phyloP scores from a whole-genome alignment of 2,113 vertebrate species.

The Galbula dea region DNA sequence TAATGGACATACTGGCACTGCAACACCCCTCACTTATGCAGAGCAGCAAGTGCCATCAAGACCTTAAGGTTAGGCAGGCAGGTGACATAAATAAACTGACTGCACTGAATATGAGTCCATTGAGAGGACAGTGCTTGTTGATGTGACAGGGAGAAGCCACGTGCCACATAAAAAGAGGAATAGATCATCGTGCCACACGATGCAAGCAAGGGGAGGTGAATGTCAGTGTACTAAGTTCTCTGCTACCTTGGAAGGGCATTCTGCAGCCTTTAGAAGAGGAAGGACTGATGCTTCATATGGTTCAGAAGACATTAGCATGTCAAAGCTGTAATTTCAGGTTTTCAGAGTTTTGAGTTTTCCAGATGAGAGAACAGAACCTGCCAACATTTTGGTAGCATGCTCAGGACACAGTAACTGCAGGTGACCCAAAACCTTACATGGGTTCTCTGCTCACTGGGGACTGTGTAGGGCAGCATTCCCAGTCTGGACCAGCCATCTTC shows the following conservation, averaged over 20 bases:
- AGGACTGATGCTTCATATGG: not conserved
- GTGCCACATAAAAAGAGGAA: not conserved
- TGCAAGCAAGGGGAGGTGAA: not conserved
- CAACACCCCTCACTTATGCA: not conserved
- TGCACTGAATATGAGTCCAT: not conserved
- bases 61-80: not conserved
- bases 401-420: not conserved
- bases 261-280: not conserved
- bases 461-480: not conserved
- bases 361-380: not conserved
- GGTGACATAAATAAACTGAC: not conserved
- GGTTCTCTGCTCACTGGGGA: not conserved
- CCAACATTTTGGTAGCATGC: not conserved
- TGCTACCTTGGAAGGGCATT: not conserved
- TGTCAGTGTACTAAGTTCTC: not conserved
- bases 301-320: not conserved
- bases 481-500: not conserved
- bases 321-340: not conserved
- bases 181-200: not conserved
- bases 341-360: not conserved
- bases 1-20: constrained; percentile 14
- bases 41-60: not conserved
- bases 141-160: not conserved
- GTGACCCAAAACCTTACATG: not conserved
- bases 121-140: not conserved